Evolutionary conservation across 2,797 vertebrate species (phyloP).

Genomic region (Bovichtus diacanthus): DNA sequence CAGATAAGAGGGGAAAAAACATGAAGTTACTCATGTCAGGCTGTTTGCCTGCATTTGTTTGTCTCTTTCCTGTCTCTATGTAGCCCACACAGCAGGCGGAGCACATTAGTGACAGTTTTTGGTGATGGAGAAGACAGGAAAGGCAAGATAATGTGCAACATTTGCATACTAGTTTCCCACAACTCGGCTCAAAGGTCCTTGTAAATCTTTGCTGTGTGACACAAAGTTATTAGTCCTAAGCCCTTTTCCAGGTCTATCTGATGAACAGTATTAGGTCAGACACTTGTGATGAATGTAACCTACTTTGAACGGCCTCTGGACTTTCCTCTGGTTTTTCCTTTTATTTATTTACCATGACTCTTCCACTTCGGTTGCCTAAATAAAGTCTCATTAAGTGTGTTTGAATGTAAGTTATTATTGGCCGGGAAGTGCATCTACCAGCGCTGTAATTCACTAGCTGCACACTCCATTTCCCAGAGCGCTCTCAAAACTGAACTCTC

Average conservation of each 20-base stretch:
- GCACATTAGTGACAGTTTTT: constrained; percentile 57
- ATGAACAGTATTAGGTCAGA: constrained; percentile 69
- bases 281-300: constrained; percentile 60
- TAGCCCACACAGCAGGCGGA: constrained; percentile 57
- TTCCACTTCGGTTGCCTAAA: constrained; percentile 45
- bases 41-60: constrained; percentile 59
- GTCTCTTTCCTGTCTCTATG: constrained; percentile 50
- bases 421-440: constrained; percentile 16
- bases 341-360: constrained; percentile 51
- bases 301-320: constrained; percentile 50
- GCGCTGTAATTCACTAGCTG: constrained; percentile 46
- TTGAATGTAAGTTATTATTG: constrained; percentile 43
- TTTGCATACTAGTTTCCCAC: constrained; percentile 63
- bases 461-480: constrained; percentile 46
- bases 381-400: constrained; percentile 55
- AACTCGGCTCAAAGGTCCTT: constrained; percentile 62
- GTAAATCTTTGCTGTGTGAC: constrained; percentile 56
- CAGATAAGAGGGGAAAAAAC: constrained; percentile 30
- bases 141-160: constrained; percentile 54
- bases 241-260: constrained; percentile 55
- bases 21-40: constrained; percentile 53
- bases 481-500: constrained; percentile 28
- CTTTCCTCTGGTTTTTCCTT: constrained; percentile 45
- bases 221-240: constrained; percentile 60
- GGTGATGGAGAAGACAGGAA: constrained; percentile 57